A percentile compares a stretch with the other conserved stretches of the same genome.
Evolutionary conservation across 1,140 invertebrate genomes (phyloP).

Genomic region (Ectropis grisescens): DNA sequence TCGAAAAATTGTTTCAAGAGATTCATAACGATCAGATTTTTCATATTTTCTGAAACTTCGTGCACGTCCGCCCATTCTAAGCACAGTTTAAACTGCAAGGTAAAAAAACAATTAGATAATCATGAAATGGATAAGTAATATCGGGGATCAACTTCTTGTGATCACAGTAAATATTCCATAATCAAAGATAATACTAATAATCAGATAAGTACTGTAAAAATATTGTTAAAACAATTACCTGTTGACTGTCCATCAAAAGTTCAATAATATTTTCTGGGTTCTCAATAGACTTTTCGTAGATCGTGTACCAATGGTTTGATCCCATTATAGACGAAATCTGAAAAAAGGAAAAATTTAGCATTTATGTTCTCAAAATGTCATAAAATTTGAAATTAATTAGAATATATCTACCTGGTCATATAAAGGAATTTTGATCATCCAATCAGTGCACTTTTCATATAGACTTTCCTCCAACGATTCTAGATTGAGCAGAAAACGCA

Average conservation of each 20-base stretch:
- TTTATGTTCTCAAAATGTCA: too few relatives aligned
- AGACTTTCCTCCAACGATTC: constrained; percentile 37
- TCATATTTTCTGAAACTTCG: constrained; percentile 59
- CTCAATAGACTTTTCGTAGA: constrained; percentile 46
- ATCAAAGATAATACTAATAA: constrained; percentile 5
- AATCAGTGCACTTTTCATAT: constrained; percentile 50
- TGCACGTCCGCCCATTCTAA: constrained; percentile 74
- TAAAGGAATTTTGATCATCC: constrained; percentile 58
- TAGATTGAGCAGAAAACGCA: constrained; percentile 41
- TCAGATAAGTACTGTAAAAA: constrained; percentile 1
- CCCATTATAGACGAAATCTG: constrained; percentile 54
- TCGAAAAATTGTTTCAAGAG: constrained; percentile 52
- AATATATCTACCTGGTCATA: constrained; percentile 53
- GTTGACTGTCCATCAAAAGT: constrained; percentile 52
- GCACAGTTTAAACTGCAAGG: constrained; percentile 72
- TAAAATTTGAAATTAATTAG: neutral
- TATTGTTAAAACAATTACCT: constrained; percentile 33
- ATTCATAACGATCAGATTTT: constrained; percentile 49
- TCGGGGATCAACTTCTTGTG: too few relatives aligned
- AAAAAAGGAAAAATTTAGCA: constrained; percentile 14
- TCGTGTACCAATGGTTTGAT: constrained; percentile 37
- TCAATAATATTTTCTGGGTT: constrained; percentile 53
- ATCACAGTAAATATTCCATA: too few relatives aligned
- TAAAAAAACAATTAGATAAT: too few relatives aligned
- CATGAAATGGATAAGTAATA: too few relatives aligned